These are phyloP conservation scores for Conus canariensis DNA, from an alignment of 2,888 invertebrate genomes.

Conservation along the genomic window DNA sequence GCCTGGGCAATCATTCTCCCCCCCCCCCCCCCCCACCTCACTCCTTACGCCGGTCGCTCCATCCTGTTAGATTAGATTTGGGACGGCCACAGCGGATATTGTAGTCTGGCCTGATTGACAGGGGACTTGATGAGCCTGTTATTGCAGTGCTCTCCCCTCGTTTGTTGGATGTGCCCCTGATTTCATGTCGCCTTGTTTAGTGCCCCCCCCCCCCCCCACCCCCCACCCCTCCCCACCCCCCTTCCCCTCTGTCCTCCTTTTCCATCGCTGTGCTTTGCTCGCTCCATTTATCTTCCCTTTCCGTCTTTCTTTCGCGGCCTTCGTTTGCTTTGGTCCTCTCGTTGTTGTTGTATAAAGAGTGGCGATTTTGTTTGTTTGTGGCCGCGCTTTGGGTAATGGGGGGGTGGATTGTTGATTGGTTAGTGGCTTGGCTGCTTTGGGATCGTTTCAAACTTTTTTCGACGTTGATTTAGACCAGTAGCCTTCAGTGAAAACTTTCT, in stretches of 20 bases:
- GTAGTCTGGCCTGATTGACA: constrained; percentile 35
- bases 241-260: neutral
- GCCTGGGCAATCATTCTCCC: neutral
- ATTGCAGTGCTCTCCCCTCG: constrained; percentile 32
- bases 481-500: neutral
- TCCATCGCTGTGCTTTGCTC: neutral
- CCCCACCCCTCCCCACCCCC: neutral
- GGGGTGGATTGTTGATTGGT: no score
- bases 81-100: constrained; percentile 35
- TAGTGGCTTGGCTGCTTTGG: no score
- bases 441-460: neutral
- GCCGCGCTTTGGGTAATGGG: no score
- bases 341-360: no score
- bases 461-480: neutral
- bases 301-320: neutral
- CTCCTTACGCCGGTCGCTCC: neutral
- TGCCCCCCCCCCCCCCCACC: neutral
- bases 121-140: constrained; percentile 26
- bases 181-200: neutral
- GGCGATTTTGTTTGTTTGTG: no score
- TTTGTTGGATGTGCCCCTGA: constrained; percentile 32
- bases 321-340: no score
- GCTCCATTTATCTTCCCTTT: neutral
- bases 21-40: neutral
- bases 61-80: constrained; percentile 32